Evolutionary conservation across 2,888 invertebrate species (phyloP), one percentile per base, ranked within the genome.

Genomic region (Melinaea marsaeus): DNA sequence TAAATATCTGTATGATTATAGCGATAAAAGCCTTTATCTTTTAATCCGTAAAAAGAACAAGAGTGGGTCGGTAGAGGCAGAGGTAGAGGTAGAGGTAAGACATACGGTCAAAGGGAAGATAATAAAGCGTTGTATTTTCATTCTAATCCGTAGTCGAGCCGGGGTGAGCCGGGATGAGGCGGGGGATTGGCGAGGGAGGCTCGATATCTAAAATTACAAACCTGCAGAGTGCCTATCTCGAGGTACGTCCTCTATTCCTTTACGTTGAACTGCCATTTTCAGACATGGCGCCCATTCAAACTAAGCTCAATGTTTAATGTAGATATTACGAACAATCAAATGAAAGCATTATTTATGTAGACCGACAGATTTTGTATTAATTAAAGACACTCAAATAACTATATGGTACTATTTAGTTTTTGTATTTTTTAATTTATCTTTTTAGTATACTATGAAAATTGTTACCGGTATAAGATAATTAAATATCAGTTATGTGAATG

Each of bases 161-260:
- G 81, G 81, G 78, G 75, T 76, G 83, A 81, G 81, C 74, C 74
- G 81, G 81, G 78, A 75, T 76, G 83, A 81, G 81, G 74, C 74
- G 74, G 78, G 84, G 79, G 79, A 77, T 77, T 80, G 73, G 75
- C 74, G 71, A 74, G 74, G 77, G 80, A 81, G 84, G 81, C 81
- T 84, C 83, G 87, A 88, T 88, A 89, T 88, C 86, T 88, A 85
- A 89, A 87, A 89, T 89, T 88, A 87, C 88, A 87, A 88, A 83
- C 82, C 84, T 83, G 80, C 84, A 83, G 84, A 85, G 85, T 84
- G 81, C 86, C 87, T 86, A 86, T 88, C 87, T 85, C 80, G 79
- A 79, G 78, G 80, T 79, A 81, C 81, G 78, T 79, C 80, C 80
- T 79, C 80, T 79, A 79, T 81, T 86, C 85, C 85, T 86, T 86